Percentiles rank a stretch among this genome's conserved stretches.
These are phyloP conservation scores for Lepilemur septentrionalis DNA, from an alignment of 2,797 vertebrate genomes.

Conservation along the genomic window DNA sequence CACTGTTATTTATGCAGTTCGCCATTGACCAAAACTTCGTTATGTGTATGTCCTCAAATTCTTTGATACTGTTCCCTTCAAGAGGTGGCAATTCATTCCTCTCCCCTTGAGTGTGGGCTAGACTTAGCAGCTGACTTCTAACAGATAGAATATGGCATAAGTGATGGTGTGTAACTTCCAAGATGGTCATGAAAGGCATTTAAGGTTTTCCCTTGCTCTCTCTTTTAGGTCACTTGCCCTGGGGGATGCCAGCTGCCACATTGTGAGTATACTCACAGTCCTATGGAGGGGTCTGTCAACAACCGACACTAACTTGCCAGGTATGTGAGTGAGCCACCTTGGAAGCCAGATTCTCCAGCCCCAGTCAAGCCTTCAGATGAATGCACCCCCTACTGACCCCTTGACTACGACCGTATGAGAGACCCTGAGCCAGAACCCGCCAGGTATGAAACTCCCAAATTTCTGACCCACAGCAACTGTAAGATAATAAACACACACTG, in stretches of 20 bases:
- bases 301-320: neutral
- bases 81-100: neutral
- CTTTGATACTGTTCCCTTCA: neutral
- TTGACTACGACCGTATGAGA: neutral
- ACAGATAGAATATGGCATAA: neutral
- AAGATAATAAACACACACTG: conserved; percentile 11
- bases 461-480: neutral
- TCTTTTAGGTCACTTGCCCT: neutral
- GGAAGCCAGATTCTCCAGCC: neutral
- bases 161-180: neutral
- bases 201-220: neutral
- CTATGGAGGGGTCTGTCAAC: neutral
- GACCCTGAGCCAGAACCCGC: neutral
- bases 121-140: neutral
- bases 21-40: neutral
- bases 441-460: neutral
- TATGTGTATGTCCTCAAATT: neutral
- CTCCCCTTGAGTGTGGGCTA: neutral
- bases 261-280: neutral
- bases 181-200: neutral
- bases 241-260: neutral
- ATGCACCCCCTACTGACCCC: neutral
- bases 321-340: neutral
- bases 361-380: neutral
- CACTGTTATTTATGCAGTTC: neutral